Evolutionary conservation across 2,888 invertebrate genomes (phyloP), one percentile per base, ranked within the genome.

Genomic region (Zaprionus obscuricornis): DNA sequence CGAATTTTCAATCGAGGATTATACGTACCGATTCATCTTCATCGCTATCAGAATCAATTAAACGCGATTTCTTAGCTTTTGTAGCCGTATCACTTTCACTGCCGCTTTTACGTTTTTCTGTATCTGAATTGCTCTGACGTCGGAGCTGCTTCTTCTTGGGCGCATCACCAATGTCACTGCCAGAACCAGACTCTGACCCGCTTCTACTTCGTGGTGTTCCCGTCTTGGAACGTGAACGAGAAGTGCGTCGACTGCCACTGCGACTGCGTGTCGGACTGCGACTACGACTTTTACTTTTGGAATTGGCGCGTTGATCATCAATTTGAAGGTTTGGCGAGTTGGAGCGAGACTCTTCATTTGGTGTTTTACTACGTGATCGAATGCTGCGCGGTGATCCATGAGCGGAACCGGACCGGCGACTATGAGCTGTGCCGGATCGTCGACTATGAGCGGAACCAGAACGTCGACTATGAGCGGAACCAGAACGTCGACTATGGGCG

Each of bases 1-100:
- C 1, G 16, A 46, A 10, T 29, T 6, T 6, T 1, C 14, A 13
- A 2, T 0, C 6, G 11, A 14, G 17, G 8, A 6, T 17, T 1
- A 13, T 14, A 3, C 45, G 34, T 39, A 87, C 88, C 68, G 74
- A 89, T 33, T 92, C 92, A 6, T 93, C 93, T 37, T 94, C 95
- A 59, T 93, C 93, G 70, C 95, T 96, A 65, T 95, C 96, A 0
- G 95, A 92, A 76, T 94, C 94, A 3, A 94, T 92, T 1, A 94
- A 78, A 0, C 90, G 89, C 6, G 90, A 89, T 63, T 91, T 92
- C 85, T 92, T 93, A 5, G 92, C 89, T 69, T 93, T 93, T 63
- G 66, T 42, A 11, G 29, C 72, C n/a, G 64, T 60, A 86, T 87
- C 18, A 18, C 71, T 75, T 1, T 60, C 72, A 43, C 90, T 81